Conservation (phyloP, 1,140 invertebrate genomes). For the Bathynomus jamesi region DNA sequence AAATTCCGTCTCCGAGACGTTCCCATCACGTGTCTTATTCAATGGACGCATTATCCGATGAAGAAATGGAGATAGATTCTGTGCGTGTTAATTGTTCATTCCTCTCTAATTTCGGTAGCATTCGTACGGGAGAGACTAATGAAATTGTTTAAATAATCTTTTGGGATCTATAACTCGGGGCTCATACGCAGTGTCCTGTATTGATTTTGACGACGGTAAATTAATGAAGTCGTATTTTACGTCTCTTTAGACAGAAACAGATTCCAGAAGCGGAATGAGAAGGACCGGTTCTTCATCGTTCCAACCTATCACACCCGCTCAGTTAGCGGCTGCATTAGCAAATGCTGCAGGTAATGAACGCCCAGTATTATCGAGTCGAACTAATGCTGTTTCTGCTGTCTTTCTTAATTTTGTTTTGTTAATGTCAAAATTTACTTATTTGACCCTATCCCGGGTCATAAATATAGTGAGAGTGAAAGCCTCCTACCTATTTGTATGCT, state of each 20-base stretch:
- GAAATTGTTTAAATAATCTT: no score
- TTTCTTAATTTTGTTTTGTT: no score
- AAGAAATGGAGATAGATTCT: constrained; percentile 27
- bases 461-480: no score
- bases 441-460: no score
- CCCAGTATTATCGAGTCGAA: no score
- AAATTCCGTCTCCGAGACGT: constrained; percentile 17
- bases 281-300: constrained; percentile 18
- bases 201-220: no score
- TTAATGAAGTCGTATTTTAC: constrained; percentile 2
- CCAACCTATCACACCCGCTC: constrained; percentile 28
- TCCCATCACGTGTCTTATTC: constrained; percentile 27
- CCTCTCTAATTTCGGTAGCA: background rate
- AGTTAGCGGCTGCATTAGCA: constrained; percentile 26
- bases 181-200: no score
- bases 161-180: no score
- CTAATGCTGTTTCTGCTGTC: no score
- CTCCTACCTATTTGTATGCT: no score
- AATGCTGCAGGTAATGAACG: constrained; percentile 29
- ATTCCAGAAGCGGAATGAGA: constrained; percentile 17
- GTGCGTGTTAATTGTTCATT: background rate
- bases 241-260: constrained; percentile 5
- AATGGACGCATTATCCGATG: constrained; percentile 25
- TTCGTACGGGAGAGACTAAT: no score
- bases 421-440: no score